Evolutionary conservation across 2,888 invertebrate species (phyloP), one percentile per base, ranked within the genome.

Genomic region (Plagodis pulveraria): DNA sequence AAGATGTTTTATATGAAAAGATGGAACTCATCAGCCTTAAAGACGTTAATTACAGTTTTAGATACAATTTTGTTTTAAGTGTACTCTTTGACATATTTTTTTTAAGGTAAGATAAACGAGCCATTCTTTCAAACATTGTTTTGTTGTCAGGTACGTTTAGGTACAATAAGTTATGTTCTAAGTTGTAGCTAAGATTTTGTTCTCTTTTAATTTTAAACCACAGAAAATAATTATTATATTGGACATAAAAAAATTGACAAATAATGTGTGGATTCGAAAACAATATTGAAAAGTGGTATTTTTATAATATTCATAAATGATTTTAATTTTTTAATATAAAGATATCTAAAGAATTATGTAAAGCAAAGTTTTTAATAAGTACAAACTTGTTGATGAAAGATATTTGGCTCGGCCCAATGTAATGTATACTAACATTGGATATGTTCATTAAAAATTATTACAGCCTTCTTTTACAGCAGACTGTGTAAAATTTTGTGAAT

Each of bases 211-310:
- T 73, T 76, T 76, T 69, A 73, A 69, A 71, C 73, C 70, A 69
- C 72, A 71, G 68, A 67, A 10, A 22, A 22, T 22, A 57, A 58
- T 71, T 34, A 73, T 77, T 70, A 76, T 73, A 78, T 81, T 75
- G 76, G 74, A 76, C 69, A 76, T 64, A 74, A 77, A 77, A 77
- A 61, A 67, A 71, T n/a, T 79, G 76, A 83, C 71, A 81, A 77
- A 76, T 78, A 80, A 85, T 84, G 80, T 80, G 79, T 80, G 84
- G 86, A 85, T 86, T 88, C 84, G 82, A 76, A 77, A 83, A 80
- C 78, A 82, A 84, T 84, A 84, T 86, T 85, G 48, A 32, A 81
- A 80, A 74, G 77, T 83, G 77, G 89, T 91, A 91, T 91, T 91
- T 91, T 91, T 91, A 81, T 91, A 91, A 36, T 81, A 79, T 82